Conservation (phyloP, 1,140 invertebrate genomes). For the Bemisia tabaci region DNA sequence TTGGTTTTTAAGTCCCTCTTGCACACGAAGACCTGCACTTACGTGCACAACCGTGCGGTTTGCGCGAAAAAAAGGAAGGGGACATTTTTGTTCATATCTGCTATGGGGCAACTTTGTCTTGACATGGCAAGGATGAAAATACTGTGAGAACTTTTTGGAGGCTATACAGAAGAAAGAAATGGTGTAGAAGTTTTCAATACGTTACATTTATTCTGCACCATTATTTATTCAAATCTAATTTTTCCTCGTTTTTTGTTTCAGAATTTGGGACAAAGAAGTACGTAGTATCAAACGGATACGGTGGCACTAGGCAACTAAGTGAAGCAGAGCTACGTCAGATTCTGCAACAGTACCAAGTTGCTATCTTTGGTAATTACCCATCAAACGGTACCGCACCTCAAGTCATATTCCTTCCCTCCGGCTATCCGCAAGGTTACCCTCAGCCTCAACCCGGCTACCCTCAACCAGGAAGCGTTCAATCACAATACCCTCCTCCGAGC, state of each 20-base stretch:
- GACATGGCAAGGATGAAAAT: too few relatives aligned
- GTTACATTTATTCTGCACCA: too few relatives aligned
- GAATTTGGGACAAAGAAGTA: neutral
- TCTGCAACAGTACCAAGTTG: neutral
- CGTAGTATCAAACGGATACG: neutral
- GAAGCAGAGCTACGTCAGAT: neutral
- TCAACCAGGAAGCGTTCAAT: neutral
- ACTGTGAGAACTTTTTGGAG: too few relatives aligned
- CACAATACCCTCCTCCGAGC: neutral
- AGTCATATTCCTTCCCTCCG: neutral
- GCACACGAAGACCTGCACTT: too few relatives aligned
- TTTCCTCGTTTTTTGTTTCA: neutral
- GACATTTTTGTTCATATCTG: too few relatives aligned
- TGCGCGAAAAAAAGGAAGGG: too few relatives aligned
- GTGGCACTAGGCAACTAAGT: neutral
- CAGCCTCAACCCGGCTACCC: neutral
- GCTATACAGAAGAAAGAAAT: too few relatives aligned
- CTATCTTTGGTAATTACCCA: neutral
- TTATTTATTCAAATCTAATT: too few relatives aligned
- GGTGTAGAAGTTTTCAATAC: too few relatives aligned
- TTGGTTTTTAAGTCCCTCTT: too few relatives aligned
- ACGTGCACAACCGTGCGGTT: too few relatives aligned
- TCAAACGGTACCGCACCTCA: neutral
- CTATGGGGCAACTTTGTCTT: too few relatives aligned
- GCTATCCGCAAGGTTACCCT: neutral